Base-by-base conservation (phyloP, 1,140 invertebrate genomes). In the Zaprionus gabonicus region DNA sequence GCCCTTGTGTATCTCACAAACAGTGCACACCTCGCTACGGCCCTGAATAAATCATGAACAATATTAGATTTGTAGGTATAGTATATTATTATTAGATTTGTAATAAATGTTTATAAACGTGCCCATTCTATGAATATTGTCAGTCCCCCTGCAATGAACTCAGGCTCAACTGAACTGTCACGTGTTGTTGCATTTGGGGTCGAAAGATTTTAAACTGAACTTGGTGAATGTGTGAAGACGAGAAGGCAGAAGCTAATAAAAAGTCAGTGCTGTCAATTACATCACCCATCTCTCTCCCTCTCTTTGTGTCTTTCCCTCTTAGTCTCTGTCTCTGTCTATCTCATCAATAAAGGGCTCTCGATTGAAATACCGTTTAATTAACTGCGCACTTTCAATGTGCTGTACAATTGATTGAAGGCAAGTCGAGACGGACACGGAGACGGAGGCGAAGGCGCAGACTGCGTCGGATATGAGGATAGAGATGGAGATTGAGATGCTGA, bases 291-390 rank as follows among this genome's bases (percentile, higher is more conserved):
- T 51, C n/a, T 55, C 27, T 36, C n/a, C 31, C 41, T 25, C n/a
- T 23, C 53, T 27, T 25, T 31, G 0, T 28, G 1, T 55, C 53
- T 55, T 9, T 15, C 25, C 20, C 10, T 36, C n/a, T 58, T 4
- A 12, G 17, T 17, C 31, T 23, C n/a, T 23, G 10, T 38, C 4
- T 34, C 56, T 58, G 1, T 51, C 20, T 51, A 4, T 25, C 20
- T 25, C 12, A 23, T 10, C 20, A 51, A 13, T 34, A 12, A 51
- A 51, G 46, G 46, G 9, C 46, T 20, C 46, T 23, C 20, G 46
- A 51, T 23, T 51, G 17, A 51, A 51, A 51, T 51, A 25, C 46
- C 46, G 20, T 51, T 51, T 51, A 51, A 51, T 51, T 51, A 51
- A 51, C 46, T 51, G 46, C 20, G 17, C 23, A 51, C 20, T 51